Evolutionary conservation across 1,140 invertebrate genomes (phyloP), one percentile per base, ranked within the genome.

Genomic region (Acyrthosiphon pisum): DNA sequence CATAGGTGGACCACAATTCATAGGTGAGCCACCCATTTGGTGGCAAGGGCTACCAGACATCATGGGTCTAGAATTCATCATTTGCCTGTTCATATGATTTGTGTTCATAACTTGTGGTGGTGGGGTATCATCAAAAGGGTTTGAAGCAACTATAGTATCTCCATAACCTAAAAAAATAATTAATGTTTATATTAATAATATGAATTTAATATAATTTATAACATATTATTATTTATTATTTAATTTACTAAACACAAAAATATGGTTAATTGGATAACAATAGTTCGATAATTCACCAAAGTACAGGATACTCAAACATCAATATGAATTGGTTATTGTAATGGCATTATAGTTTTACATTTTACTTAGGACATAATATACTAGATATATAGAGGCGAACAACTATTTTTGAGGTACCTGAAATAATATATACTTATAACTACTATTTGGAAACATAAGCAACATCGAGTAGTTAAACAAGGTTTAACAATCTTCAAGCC

Each of bases 101-200:
- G 60, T 95, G 95, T 96, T 97, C 94, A 94, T 96, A 48, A 91
- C 81, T 95, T 95, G 96, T 95, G 94, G 96, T 94, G 95, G 97
- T 44, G 98, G 98, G 9, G 97, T 98, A 94, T 99, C 98, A 95
- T 99, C 98, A 95, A 99, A 99, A 48, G 98, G 98, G 96, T 99
- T 99, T 93, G 98, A 98, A 60, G 98, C 98, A 94, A 99, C 97
- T 94, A 99, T 98, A 86, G 98, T 99, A 94, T 99, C 98, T 81
- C 98, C 98, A 95, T 98, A 98, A 91, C 98, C 95, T 95, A 94
- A 94, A 86, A 46, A 83, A 50, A 22, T 4, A 41, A 4, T 35
- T 0, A 22, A 87, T n/a, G 48, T 91, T 11, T n/a, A n/a, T 91
- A 76, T n/a, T 68, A 9, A 23, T 84, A 50, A 37, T 3, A 90